phyloP scores from a whole-genome alignment of 92 coral and sea anemone genomes.

The Muricea muricata region DNA sequence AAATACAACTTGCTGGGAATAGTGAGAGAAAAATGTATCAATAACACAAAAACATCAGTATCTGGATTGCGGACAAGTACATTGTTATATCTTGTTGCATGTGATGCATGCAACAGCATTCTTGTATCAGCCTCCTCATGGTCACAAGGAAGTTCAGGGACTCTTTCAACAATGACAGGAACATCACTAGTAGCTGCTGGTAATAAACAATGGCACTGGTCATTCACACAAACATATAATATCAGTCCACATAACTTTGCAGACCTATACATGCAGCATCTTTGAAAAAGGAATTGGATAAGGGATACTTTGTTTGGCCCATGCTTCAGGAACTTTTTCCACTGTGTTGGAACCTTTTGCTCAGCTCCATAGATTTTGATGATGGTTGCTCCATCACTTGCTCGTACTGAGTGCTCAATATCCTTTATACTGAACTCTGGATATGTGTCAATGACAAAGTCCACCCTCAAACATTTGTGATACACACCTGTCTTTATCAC shows the following conservation, averaged over 20 bases:
- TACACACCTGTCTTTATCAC: background rate
- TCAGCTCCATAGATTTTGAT: conserved; percentile 1
- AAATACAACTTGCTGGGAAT: conserved; percentile 1
- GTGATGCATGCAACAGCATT: conserved; percentile 19
- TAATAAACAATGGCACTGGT: conserved; percentile 4
- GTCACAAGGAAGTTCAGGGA: conserved; percentile 26
- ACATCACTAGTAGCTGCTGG: conserved; percentile 4
- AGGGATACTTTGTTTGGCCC: conserved; percentile 15
- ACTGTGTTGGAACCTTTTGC: background rate
- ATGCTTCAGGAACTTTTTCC: background rate
- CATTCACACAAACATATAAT: conserved; percentile 21
- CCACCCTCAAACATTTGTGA: background rate
- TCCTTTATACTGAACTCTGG: conserved; percentile 21
- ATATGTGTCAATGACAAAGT: conserved; percentile 15
- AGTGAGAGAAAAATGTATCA: conserved; percentile 7
- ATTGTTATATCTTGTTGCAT: conserved; percentile 12
- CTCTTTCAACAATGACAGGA: background rate
- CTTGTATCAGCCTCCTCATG: conserved; percentile 24
- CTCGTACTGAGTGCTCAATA: background rate
- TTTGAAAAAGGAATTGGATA: background rate
- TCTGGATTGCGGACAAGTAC: conserved; percentile 5
- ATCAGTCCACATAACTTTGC: conserved; percentile 17
- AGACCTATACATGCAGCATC: conserved; percentile 8
- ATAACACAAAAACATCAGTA: conserved; percentile 8
- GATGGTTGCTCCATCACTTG: conserved; percentile 6